Evolutionary conservation across 2,113 vertebrate species (phyloP).

Genomic region (Erpornis zantholeuca): DNA sequence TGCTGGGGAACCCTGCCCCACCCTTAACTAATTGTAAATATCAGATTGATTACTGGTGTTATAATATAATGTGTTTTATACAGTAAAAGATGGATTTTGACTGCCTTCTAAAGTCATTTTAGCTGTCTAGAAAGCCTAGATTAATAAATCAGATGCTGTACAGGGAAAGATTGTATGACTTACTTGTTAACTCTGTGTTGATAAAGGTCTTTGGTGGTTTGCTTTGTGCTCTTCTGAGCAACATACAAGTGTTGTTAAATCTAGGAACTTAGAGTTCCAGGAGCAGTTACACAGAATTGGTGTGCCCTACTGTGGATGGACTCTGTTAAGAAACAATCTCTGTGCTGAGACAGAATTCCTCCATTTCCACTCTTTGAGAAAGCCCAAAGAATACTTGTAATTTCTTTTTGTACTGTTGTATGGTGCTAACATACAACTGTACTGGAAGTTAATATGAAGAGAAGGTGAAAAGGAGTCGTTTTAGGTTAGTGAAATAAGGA

Average conservation of each 20-base stretch:
- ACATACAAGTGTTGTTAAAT: rapidly evolving
- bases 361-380: background rate
- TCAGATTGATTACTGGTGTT: background rate
- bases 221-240: background rate
- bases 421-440: background rate
- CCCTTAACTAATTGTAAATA: background rate
- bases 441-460: background rate
- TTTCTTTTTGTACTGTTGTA: background rate
- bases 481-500: background rate
- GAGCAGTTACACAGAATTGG: background rate
- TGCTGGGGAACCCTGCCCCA: rapidly evolving
- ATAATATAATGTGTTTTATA: background rate
- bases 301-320: background rate
- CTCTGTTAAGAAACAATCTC: background rate
- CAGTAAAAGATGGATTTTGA: background rate
- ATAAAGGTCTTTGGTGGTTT: background rate
- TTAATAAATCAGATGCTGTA: background rate
- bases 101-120: background rate
- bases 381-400: background rate
- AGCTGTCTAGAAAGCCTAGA: background rate
- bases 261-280: background rate
- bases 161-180: too few relatives aligned
- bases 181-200: background rate
- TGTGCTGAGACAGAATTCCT: background rate
- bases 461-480: background rate